A percentile compares a stretch with the other conserved stretches of the same genome.
Evolutionary conservation across 1,140 invertebrate genomes (phyloP).

Genomic region (Drosophila ercepeae): DNA sequence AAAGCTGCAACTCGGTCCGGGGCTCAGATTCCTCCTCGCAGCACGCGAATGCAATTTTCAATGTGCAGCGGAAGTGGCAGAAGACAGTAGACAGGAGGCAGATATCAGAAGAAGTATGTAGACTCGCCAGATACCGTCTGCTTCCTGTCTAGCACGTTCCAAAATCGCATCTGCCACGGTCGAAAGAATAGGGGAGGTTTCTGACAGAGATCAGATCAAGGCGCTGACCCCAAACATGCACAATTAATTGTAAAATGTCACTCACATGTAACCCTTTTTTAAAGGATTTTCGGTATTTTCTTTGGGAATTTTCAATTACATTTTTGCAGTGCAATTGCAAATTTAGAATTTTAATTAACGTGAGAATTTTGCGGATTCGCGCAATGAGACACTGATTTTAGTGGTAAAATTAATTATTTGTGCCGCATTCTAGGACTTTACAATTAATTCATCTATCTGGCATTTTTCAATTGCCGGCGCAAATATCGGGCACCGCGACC

Average conservation of each 20-base stretch:
- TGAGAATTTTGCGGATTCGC: conserved; percentile 52
- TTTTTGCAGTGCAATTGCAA: conserved; percentile 14
- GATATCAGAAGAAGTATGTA: conserved; percentile 24
- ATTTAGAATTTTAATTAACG: conserved; percentile 60
- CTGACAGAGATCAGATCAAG: conserved; percentile 9
- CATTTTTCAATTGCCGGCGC: conserved; percentile 37
- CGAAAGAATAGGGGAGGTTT: conserved; percentile 20
- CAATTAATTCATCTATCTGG: conserved; percentile 16
- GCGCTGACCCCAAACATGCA: conserved; percentile 34
- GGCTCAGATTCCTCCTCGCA: conserved; percentile 2
- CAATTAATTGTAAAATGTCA: conserved; percentile 54
- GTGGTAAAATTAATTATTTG: neutral
- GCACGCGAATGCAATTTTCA: conserved; percentile 65
- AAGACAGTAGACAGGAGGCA: conserved; percentile 18
- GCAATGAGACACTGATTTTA: neutral
- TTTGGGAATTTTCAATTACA: conserved; percentile 54
- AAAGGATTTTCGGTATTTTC: conserved; percentile 9
- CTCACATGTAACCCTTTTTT: conserved; percentile 56
- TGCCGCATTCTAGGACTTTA: conserved; percentile 10
- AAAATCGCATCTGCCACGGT: conserved; percentile 29
- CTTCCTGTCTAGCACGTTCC: conserved; percentile 53
- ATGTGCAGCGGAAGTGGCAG: conserved; percentile 62
- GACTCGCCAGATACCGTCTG: conserved; percentile 5
- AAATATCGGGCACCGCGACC: conserved; percentile 7
- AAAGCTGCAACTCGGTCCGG: conserved; percentile 61